Conservation (phyloP, 1,140 invertebrate genomes). For the Drosophila sucinea region DNA sequence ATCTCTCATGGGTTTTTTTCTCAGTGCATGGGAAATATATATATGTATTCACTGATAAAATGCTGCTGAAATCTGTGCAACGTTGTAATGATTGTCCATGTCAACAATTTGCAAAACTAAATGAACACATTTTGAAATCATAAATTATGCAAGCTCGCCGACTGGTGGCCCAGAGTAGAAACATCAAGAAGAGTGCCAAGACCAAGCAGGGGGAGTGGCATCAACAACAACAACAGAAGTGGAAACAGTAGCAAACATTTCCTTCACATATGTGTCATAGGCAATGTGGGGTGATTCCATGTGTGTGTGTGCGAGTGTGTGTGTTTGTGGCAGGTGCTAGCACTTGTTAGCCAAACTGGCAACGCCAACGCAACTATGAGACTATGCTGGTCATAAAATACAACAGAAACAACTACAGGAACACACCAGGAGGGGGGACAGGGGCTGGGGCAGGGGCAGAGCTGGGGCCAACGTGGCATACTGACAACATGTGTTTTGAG, state of each 20-base stretch:
- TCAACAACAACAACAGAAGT: neutral
- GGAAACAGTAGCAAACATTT: constrained; percentile 21
- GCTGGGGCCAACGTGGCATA: constrained; percentile 56
- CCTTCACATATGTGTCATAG: constrained; percentile 24
- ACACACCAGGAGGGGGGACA: neutral
- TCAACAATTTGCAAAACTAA: constrained; percentile 82
- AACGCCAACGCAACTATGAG: constrained; percentile 60
- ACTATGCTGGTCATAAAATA: constrained; percentile 63
- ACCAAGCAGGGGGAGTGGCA: constrained; percentile 2
- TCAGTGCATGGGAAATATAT: neutral
- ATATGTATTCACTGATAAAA: neutral
- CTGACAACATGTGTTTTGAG: constrained; percentile 80
- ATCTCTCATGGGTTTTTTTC: neutral
- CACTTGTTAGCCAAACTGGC: constrained; percentile 72
- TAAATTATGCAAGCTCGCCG: constrained; percentile 73
- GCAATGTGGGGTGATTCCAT: neutral
- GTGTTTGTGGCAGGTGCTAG: constrained; percentile 47
- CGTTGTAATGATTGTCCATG: constrained; percentile 77
- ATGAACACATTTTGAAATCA: constrained; percentile 80
- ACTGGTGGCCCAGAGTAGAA: constrained; percentile 35
- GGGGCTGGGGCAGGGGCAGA: neutral
- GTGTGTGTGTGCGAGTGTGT: neutral
- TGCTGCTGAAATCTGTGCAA: constrained; percentile 72
- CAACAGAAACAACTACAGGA: constrained; percentile 37
- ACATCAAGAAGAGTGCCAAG: constrained; percentile 2